A percentile compares a stretch with the other conserved stretches of the same genome.
phyloP scores from a whole-genome alignment of 2,888 invertebrate genomes.

The Clusia tigrina region DNA sequence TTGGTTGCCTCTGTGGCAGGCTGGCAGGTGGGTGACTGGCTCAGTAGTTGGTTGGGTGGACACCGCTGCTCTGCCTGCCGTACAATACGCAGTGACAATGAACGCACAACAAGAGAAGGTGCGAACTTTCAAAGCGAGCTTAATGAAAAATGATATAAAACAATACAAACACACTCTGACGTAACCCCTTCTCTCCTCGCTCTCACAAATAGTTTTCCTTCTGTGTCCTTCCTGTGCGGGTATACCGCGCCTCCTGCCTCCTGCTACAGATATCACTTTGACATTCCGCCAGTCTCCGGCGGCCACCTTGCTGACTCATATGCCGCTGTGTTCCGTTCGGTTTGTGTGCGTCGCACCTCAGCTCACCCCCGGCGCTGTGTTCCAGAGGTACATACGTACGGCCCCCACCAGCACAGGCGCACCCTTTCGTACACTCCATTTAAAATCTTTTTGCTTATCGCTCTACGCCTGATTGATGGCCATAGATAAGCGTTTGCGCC shows the following conservation, averaged over 20 bases:
- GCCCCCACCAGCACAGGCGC: conserved; percentile 12
- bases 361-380: conserved; percentile 14
- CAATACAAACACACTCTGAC: not conserved
- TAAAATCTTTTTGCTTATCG: conserved; percentile 65
- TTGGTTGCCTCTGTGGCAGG: not conserved
- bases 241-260: too few relatives aligned
- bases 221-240: not conserved
- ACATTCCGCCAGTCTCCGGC: not conserved
- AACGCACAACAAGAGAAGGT: not conserved
- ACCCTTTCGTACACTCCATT: conserved; percentile 52
- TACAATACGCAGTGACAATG: not conserved
- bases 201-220: not conserved
- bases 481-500: conserved; percentile 61
- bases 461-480: conserved; percentile 65
- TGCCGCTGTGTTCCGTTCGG: not conserved
- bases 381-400: conserved; percentile 4
- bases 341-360: not conserved
- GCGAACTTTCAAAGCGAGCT: not conserved
- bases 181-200: not conserved
- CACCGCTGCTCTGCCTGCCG: too few relatives aligned
- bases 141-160: not conserved
- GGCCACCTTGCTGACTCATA: conserved; percentile 23
- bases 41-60: not conserved
- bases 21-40: not conserved
- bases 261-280: not conserved